A percentile compares a stretch with the other conserved stretches of the same genome.
phyloP scores from a whole-genome alignment of 2,113 vertebrate species.

The Stegostoma tigrinum region DNA sequence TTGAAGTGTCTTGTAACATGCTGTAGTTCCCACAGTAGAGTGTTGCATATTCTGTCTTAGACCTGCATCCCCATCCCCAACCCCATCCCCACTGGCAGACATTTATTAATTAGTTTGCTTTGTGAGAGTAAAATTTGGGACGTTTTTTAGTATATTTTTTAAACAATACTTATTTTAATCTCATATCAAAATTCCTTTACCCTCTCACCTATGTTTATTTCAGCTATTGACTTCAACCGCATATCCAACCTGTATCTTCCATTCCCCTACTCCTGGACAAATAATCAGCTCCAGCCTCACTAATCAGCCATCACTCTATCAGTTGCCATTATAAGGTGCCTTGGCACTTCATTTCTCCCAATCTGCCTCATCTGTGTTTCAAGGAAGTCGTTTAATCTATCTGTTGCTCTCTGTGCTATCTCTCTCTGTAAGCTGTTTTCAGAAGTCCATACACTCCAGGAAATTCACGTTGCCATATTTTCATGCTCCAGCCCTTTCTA shows the following conservation, averaged over 20 bases:
- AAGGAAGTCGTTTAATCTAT: background rate
- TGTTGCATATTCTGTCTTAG: background rate
- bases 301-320: background rate
- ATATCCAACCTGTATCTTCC: background rate
- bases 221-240: background rate
- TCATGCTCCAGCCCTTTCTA: background rate
- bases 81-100: background rate
- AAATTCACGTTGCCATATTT: background rate
- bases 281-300: background rate
- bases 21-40: background rate
- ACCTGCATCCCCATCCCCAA: background rate
- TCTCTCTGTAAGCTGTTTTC: background rate
- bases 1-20: background rate
- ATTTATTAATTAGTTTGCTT: conserved; percentile 8
- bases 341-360: background rate
- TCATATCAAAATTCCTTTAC: background rate
- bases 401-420: background rate
- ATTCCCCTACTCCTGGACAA: background rate
- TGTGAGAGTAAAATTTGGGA: background rate
- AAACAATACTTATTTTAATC: background rate
- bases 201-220: background rate
- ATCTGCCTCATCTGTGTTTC: background rate
- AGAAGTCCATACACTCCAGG: background rate
- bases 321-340: background rate
- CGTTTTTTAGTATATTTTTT: background rate